Conservation (phyloP, 2,888 invertebrate genomes). For the Leucophenga montana region DNA sequence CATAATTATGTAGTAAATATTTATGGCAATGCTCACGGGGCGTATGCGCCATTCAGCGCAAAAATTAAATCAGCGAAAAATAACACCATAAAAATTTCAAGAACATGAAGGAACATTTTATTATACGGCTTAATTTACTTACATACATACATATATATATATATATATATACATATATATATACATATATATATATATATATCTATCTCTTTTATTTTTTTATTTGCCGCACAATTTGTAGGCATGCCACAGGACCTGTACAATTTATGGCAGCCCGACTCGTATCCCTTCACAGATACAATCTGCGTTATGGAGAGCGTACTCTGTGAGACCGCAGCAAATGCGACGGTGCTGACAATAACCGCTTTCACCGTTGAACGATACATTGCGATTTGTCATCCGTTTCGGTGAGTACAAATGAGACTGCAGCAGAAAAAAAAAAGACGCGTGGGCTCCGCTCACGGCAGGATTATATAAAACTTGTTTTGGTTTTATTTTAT, state of each 20-base stretch:
- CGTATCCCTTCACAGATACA: constrained; percentile 83
- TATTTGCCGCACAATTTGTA: constrained; percentile 23
- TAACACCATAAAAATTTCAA: not conserved
- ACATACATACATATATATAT: not conserved
- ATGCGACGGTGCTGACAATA: constrained; percentile 89
- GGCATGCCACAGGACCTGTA: constrained; percentile 88
- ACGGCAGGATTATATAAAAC: not conserved
- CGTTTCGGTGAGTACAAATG: constrained; percentile 76
- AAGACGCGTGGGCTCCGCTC: not conserved
- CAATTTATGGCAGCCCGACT: constrained; percentile 82
- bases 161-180: not conserved
- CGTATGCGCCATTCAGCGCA: not conserved
- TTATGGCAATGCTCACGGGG: not conserved
- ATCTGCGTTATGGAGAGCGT: constrained; percentile 84
- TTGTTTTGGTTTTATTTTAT: too few species aligned
- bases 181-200: not conserved
- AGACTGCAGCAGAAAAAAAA: too few species aligned
- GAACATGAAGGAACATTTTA: too few species aligned
- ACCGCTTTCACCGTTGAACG: constrained; percentile 92
- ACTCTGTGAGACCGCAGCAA: constrained; percentile 87
- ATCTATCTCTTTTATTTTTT: not conserved
- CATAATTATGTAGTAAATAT: constrained; percentile 23
- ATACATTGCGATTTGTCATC: constrained; percentile 90
- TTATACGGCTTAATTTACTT: not conserved
- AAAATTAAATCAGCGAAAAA: constrained; percentile 1